Evolutionary conservation across 2,113 vertebrate species (phyloP).

Genomic region (Morone saxatilis): DNA sequence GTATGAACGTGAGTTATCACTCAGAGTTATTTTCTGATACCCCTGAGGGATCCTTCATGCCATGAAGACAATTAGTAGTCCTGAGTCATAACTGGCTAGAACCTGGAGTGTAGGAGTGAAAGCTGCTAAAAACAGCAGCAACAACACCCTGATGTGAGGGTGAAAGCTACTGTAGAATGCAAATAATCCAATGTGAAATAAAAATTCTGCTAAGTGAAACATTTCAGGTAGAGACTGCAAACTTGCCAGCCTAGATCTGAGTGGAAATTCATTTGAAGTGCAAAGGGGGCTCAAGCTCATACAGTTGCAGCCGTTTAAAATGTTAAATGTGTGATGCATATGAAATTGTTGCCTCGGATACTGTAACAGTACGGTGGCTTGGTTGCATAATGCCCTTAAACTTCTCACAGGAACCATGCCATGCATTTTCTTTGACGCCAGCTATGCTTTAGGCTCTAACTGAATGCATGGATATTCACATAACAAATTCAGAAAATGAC

Average conservation of each 20-base stretch:
- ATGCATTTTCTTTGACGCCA: conserved; percentile 24
- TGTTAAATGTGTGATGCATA: conserved; percentile 4
- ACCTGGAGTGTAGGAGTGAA: conserved; percentile 76
- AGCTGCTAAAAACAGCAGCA: conserved; percentile 75
- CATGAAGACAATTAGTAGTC: conserved; percentile 76
- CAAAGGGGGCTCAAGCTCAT: conserved; percentile 20
- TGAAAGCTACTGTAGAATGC: conserved; percentile 69
- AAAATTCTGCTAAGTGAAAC: conserved; percentile 35
- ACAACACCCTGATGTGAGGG: conserved; percentile 72
- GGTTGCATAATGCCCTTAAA: conserved; percentile 51
- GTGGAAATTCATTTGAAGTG: conserved; percentile 45
- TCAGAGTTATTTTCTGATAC: conserved; percentile 72
- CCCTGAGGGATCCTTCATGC: conserved; percentile 65
- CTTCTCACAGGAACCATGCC: conserved; percentile 20
- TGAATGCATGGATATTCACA: conserved; percentile 8
- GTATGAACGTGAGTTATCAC: conserved; percentile 58
- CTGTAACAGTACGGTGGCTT: conserved; percentile 36
- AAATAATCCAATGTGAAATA: conserved; percentile 47
- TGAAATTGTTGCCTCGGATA: conserved; percentile 52
- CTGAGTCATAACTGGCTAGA: conserved; percentile 75
- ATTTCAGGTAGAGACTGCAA: conserved; percentile 30
- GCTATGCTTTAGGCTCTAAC: conserved; percentile 4
- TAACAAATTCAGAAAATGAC: conserved; percentile 17
- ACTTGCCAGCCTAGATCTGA: conserved; percentile 14
- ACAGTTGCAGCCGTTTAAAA: conserved; percentile 16